Evolutionary conservation across 2,888 invertebrate genomes (phyloP).

Genomic region (Resseliella maxima): DNA sequence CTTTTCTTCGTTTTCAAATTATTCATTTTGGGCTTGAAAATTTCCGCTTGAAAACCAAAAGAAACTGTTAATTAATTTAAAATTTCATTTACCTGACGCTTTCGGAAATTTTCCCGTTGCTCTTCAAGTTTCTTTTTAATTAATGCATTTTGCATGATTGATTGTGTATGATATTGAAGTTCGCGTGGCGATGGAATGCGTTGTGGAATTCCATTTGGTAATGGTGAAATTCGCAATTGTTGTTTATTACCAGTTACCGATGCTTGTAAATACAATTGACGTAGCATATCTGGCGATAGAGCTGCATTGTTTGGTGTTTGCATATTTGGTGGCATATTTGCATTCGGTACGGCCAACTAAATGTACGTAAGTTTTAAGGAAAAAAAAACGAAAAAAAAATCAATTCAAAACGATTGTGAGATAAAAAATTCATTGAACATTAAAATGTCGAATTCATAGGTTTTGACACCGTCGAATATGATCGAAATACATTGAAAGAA

Average conservation of each 20-base stretch:
- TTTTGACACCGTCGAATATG: too few species aligned
- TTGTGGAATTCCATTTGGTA: constrained; percentile 75
- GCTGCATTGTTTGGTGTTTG: constrained; percentile 54
- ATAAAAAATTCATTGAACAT: too few species aligned
- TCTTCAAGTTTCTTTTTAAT: constrained; percentile 91
- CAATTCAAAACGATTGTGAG: background rate
- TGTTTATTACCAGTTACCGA: constrained; percentile 69
- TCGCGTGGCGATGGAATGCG: constrained; percentile 87
- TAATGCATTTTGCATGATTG: constrained; percentile 86
- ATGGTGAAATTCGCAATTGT: constrained; percentile 73
- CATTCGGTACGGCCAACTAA: constrained; percentile 8
- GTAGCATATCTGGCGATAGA: constrained; percentile 65
- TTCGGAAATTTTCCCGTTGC: constrained; percentile 85
- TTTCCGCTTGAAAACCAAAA: too few species aligned
- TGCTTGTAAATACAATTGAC: constrained; percentile 61
- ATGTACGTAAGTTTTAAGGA: too few species aligned
- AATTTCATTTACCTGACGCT: constrained; percentile 76
- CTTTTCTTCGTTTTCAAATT: too few species aligned
- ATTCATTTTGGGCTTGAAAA: too few species aligned
- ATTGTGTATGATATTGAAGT: constrained; percentile 85
- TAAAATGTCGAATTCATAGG: too few species aligned
- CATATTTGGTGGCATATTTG: constrained; percentile 63
- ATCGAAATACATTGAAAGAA: too few species aligned
- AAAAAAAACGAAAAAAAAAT: constrained; percentile 42
- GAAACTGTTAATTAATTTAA: too few species aligned